A percentile compares a stretch with the other conserved stretches of the same genome.
phyloP scores from a whole-genome alignment of 2,888 invertebrate genomes.

The Frankliniella fusca region DNA sequence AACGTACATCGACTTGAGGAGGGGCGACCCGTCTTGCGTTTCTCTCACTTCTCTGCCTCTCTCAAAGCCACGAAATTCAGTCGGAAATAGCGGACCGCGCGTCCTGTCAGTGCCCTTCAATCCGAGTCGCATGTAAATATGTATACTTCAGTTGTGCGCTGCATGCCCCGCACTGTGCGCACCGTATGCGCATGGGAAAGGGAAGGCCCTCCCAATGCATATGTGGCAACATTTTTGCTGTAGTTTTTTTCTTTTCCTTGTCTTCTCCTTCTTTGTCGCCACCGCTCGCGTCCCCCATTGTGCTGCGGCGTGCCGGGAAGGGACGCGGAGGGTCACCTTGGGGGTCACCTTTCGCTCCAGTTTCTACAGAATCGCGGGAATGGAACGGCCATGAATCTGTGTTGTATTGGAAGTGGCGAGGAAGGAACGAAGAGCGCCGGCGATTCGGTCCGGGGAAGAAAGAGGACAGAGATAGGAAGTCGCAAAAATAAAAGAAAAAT shows the following conservation, averaged over 20 bases:
- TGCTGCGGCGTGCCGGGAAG: background rate
- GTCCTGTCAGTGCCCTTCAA: too few species aligned
- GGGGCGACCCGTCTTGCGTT: too few species aligned
- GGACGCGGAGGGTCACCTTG: background rate
- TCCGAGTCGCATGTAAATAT: background rate
- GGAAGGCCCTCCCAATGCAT: background rate
- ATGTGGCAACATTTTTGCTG: background rate
- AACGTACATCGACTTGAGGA: too few species aligned
- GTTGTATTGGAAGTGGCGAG: background rate
- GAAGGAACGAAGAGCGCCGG: background rate
- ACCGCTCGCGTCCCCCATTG: background rate
- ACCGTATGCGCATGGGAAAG: background rate
- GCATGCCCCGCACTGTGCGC: too few species aligned
- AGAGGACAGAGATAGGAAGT: background rate
- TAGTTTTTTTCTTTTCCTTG: background rate
- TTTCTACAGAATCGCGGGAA: conserved; percentile 8
- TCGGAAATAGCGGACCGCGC: too few species aligned
- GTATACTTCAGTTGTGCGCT: too few species aligned
- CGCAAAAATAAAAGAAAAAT: background rate
- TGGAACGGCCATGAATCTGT: background rate
- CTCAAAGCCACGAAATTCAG: too few species aligned
- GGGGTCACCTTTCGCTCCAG: conserved; percentile 14
- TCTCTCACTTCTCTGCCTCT: too few species aligned
- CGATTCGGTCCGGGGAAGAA: background rate
- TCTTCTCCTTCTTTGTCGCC: background rate